These are phyloP conservation scores for Stenopsyche tienmushanensis DNA, from an alignment of 1,140 invertebrate species.

Conservation along the genomic window DNA sequence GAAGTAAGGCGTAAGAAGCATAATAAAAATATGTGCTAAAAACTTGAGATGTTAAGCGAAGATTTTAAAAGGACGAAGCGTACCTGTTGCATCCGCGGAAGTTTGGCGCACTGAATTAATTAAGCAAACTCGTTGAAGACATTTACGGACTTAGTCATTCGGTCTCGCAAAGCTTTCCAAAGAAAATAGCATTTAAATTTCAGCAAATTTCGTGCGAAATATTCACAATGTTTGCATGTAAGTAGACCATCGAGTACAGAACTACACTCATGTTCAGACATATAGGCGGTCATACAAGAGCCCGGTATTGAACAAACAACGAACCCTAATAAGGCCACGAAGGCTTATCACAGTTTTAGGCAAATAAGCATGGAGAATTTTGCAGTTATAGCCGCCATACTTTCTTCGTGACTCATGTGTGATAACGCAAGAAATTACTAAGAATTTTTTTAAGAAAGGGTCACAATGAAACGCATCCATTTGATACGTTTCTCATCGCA, in stretches of 20 bases:
- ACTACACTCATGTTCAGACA: neutral
- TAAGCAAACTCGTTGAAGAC: slow-evolving; percentile 3
- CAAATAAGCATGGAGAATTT: neutral
- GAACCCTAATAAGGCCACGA: slow-evolving; percentile 29
- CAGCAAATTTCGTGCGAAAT: too few species aligned
- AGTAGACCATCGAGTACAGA: too few species aligned
- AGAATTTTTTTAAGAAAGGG: too few species aligned
- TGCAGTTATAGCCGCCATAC: too few species aligned
- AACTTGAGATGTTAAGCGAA: too few species aligned
- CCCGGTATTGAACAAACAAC: slow-evolving; percentile 32
- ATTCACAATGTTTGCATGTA: neutral
- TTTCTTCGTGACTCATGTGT: too few species aligned
- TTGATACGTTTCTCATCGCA: too few species aligned
- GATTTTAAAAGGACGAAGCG: neutral
- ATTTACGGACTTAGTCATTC: neutral
- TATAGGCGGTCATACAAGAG: slow-evolving; percentile 16
- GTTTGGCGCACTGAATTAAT: neutral
- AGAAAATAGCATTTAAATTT: neutral
- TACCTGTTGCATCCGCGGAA: neutral
- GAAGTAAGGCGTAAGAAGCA: too few species aligned
- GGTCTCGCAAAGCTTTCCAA: neutral
- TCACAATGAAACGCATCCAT: too few species aligned
- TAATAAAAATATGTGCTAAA: too few species aligned
- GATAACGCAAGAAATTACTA: too few species aligned
- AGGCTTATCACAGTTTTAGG: slow-evolving; percentile 22